Evolutionary conservation across 2,113 vertebrate genomes (phyloP), one percentile per base, ranked within the genome.

Genomic region (Climacteris rufus): DNA sequence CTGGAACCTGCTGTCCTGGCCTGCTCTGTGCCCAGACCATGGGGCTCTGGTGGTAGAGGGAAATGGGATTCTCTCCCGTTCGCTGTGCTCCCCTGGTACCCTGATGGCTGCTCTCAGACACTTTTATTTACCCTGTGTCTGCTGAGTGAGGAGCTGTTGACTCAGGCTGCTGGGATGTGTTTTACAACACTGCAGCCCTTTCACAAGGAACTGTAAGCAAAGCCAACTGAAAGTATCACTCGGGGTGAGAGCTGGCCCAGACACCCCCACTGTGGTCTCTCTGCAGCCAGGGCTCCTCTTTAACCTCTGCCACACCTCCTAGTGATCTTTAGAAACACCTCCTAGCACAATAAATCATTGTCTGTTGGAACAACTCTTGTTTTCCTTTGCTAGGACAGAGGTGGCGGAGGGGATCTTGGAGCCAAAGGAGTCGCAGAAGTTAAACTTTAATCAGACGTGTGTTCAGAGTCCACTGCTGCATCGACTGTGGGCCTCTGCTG

Each of bases 331-430:
- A 39, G 22, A 66, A 86, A 54, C 47, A 33, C 44, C 52, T 77
- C 33, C 44, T 60, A 63, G 64, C 59, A 27, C 60, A 65, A 10
- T n/a, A 65, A 83, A 63, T 52, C 15, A 3, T 5, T 65, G 20
- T 47, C 3, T 69, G 81, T 83, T 37, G 8, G 63, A 87, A 59
- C 66, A 91, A 37, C 24, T 66, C 40, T 56, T 52, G 40, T 65
- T 47, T 88, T 40, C 28, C 27, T 94, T 90, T 78, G 83, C 93
- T 89, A 99, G 99, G 97, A 96, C 98, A 5, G 99, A 99, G 97
- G 97, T 98, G 92, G 98, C 99, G 0, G 99, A 99, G 66, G 99
- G 99, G n/a, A 98, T 99, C 75, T 97, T 99, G 39, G 98, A 99
- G 92, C 99, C 99, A 6, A 98, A 98, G 93, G 99, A 99, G 81